Conservation (phyloP, 2,113 vertebrate genomes). For the Ageneiosus marmoratus region DNA sequence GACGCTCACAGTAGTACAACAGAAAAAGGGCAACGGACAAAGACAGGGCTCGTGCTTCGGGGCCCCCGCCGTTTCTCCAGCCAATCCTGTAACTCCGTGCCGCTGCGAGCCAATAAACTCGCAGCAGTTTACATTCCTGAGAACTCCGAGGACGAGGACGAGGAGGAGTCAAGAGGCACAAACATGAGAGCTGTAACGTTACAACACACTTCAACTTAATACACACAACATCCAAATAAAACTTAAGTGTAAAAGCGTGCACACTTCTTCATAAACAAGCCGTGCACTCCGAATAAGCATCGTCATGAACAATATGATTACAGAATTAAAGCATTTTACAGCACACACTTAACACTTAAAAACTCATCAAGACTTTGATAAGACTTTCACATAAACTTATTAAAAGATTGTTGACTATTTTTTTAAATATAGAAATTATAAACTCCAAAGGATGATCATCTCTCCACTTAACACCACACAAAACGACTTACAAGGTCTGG, state of each 20-base stretch:
- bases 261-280: neutral
- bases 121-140: constrained; percentile 21
- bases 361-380: neutral
- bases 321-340: neutral
- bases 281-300: neutral
- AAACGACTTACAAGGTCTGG: neutral
- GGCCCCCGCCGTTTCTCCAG: constrained; percentile 53
- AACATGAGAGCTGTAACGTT: neutral
- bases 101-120: constrained; percentile 15
- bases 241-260: neutral
- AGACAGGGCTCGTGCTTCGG: constrained; percentile 69
- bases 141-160: constrained; percentile 28
- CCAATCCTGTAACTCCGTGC: constrained; percentile 30
- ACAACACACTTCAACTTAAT: constrained; percentile 46
- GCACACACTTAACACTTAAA: neutral
- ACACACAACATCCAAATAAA: neutral
- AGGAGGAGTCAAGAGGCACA: constrained; percentile 25
- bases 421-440: too few relatives aligned
- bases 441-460: too few relatives aligned
- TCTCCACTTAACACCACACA: neutral
- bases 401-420: too few relatives aligned
- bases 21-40: constrained; percentile 95
- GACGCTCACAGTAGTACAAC: constrained; percentile 93
- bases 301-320: neutral
- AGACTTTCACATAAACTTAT: neutral